Base-by-base conservation (phyloP, 1,140 invertebrate genomes). In the Brachionus paranguensis region DNA sequence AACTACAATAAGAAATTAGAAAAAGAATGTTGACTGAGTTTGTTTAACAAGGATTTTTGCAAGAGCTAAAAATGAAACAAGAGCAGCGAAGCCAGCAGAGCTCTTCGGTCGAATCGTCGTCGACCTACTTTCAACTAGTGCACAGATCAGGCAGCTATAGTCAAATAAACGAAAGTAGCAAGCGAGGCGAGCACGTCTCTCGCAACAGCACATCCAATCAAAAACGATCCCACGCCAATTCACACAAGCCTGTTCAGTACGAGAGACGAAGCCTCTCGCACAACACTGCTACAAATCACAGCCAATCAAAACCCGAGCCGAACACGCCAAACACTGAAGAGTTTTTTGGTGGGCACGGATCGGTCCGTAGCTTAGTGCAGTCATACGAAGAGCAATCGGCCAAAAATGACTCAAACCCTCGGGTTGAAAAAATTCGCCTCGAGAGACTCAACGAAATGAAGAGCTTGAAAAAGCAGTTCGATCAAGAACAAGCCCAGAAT, bases 381-480 rank as follows among this genome's bases (percentile, higher is more conserved):
- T 81, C 78, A 24, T 81, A 81, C 53, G 78, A 81, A 64, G 78
- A 81, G 27, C 37, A 64, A 45, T 68, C 78, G 33, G 37, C 29
- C 7, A 81, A 81, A n/a, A 81, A 64, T 68, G 78, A 81, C 45
- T 1, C 27, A 0, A 33, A 65, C 33, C 41, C 41, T 11, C 27
- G 60, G 37, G 12, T 81, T 4, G 64, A 81, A 47, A 20, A 41
- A 45, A 29, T 81, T n/a, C 20, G 53, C 8, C 11, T 43, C 8
- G 78, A 81, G 29, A 37, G 78, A 64, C 24, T 64, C 10, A 60
- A 68, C 50, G 78, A 81, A 37, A 27, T 81, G 11, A 60, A 60
- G 17, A 64, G 27, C 20, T 37, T 81, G 27, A 60, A 64, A 64
- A 64, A 60, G 41, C 72, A 76, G 43, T 47, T 50, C 37, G 68